Evolutionary conservation across 1,140 invertebrate species (phyloP).

Genomic region (Micrasema minimum): DNA sequence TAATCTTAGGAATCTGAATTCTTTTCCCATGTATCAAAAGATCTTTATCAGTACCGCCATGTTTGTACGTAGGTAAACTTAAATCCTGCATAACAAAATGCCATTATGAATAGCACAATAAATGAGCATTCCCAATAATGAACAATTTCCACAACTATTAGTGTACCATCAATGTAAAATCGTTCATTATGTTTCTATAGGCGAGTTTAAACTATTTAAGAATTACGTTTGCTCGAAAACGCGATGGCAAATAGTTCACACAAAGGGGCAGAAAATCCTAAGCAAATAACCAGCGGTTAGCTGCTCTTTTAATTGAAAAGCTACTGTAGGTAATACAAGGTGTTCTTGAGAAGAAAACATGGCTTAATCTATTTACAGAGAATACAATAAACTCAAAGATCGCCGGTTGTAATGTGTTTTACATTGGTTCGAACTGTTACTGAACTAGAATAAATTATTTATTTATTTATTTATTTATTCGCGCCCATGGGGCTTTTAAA

Average conservation of each 20-base stretch:
- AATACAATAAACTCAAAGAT: no score
- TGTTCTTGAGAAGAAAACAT: conserved; percentile 19
- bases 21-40: no score
- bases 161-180: conserved; percentile 20
- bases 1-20: no score
- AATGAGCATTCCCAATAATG: conserved; percentile 1
- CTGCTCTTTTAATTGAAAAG: conserved; percentile 27
- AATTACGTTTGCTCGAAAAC: conserved; percentile 24
- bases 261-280: conserved; percentile 23
- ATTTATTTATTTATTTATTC: no score
- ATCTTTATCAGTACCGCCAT: no score
- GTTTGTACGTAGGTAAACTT: not conserved
- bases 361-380: conserved; percentile 43
- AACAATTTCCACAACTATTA: conserved; percentile 4
- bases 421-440: no score
- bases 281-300: conserved; percentile 28
- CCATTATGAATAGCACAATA: not conserved
- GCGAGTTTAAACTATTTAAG: conserved; percentile 4
- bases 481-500: no score
- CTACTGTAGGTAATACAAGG: conserved; percentile 7
- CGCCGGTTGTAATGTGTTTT: no score
- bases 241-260: not conserved
- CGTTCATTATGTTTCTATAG: conserved; percentile 8
- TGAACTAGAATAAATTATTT: no score
- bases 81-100: conserved; percentile 5